A percentile compares a stretch with the other conserved stretches of the same genome.
These are phyloP conservation scores for Cnemophilus loriae DNA, from an alignment of 2,113 vertebrate species.

Conservation along the genomic window DNA sequence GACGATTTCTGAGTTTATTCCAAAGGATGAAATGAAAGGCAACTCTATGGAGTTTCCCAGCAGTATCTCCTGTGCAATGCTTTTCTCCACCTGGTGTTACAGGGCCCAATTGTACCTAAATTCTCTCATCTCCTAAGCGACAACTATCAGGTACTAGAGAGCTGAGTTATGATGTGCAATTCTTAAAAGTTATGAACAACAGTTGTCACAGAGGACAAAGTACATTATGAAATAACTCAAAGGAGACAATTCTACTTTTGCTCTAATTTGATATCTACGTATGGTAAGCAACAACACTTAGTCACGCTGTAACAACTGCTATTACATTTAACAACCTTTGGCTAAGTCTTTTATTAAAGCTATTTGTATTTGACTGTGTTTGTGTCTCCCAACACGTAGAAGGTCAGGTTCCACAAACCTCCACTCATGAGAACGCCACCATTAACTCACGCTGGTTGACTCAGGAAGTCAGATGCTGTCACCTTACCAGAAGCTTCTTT, in stretches of 20 bases:
- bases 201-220: not conserved
- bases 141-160: not conserved
- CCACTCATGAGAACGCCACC: rapidly evolving
- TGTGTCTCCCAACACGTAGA: not conserved
- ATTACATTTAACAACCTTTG: not conserved
- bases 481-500: not conserved
- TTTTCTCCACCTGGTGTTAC: not conserved
- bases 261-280: not conserved
- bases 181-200: not conserved
- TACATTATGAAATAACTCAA: not conserved
- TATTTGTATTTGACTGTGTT: not conserved
- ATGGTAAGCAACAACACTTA: not conserved
- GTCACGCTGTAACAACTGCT: not conserved
- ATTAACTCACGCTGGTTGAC: not conserved
- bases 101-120: not conserved
- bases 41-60: not conserved
- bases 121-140: not conserved
- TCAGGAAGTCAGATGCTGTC: not conserved
- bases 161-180: not conserved
- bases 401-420: not conserved
- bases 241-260: not conserved
- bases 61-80: not conserved
- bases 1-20: not conserved
- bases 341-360: constrained; percentile 4
- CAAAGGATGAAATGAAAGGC: not conserved